Evolutionary conservation across 2,888 invertebrate genomes (phyloP).

Genomic region (Apamea monoglypha): DNA sequence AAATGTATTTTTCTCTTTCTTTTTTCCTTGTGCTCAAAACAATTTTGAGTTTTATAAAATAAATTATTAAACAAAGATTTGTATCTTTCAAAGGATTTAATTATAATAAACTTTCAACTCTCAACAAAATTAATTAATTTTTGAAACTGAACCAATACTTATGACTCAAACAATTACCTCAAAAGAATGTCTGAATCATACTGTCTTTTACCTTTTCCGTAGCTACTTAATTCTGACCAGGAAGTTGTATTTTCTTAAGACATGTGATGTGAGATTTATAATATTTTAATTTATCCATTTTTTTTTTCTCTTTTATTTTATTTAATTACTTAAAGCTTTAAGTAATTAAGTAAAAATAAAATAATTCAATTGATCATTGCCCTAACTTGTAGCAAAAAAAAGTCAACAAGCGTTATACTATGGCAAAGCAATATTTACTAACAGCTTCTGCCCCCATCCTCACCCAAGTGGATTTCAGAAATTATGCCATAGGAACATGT

Average conservation of each 20-base stretch:
- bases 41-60: not conserved
- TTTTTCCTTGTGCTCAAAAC: not conserved
- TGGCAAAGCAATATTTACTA: not conserved
- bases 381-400: not conserved
- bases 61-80: not conserved
- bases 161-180: slow-evolving; percentile 8
- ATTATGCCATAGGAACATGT: not conserved
- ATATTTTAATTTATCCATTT: slow-evolving; percentile 3
- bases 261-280: not conserved
- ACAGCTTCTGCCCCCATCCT: not conserved
- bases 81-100: not conserved
- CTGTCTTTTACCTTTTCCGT: not conserved
- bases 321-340: not conserved
- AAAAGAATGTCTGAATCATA: slow-evolving; percentile 23
- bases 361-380: not conserved
- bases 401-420: not conserved
- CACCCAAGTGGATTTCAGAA: not conserved
- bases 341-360: too few relatives aligned
- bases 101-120: not conserved
- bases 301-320: not conserved
- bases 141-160: slow-evolving; percentile 10
- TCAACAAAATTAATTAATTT: not conserved
- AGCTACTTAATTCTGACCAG: not conserved
- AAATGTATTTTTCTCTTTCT: not conserved
- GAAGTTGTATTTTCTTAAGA: not conserved